phyloP scores from a whole-genome alignment of 2,113 vertebrate species.

The Theropithecus gelada region DNA sequence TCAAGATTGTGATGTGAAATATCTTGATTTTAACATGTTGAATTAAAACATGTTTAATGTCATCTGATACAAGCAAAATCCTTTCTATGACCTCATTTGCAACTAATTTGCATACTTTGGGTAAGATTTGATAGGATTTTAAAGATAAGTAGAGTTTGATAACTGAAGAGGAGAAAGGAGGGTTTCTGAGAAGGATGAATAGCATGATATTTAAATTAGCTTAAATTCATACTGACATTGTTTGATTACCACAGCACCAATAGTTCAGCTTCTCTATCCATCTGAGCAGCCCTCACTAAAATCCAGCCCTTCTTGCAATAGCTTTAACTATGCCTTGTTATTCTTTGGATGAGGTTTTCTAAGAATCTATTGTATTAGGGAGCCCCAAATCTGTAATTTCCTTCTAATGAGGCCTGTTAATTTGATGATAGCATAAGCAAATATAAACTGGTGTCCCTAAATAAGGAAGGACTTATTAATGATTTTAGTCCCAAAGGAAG shows the following conservation, averaged over 20 bases:
- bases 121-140: not conserved
- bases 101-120: not conserved
- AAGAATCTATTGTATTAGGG: constrained; percentile 60
- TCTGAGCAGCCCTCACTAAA: not conserved
- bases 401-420: constrained; percentile 57
- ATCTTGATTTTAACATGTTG: not conserved
- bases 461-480: constrained; percentile 70
- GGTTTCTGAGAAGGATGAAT: not conserved
- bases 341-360: constrained; percentile 58
- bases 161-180: not conserved
- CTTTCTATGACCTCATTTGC: not conserved
- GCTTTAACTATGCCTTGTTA: constrained; percentile 27
- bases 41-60: not conserved
- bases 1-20: not conserved
- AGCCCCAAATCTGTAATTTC: constrained; percentile 72
- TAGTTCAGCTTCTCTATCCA: not conserved
- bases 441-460: constrained; percentile 60
- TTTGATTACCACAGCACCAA: not conserved
- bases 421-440: constrained; percentile 59
- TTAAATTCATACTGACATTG: not conserved
- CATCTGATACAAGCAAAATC: not conserved
- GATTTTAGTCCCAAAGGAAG: constrained; percentile 68
- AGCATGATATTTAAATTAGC: too few species aligned
- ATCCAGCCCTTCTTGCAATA: not conserved
- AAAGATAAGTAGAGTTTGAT: not conserved